Evolutionary conservation across 2,888 invertebrate species (phyloP), one percentile per base, ranked within the genome.

Genomic region (Spisula subtruncata): DNA sequence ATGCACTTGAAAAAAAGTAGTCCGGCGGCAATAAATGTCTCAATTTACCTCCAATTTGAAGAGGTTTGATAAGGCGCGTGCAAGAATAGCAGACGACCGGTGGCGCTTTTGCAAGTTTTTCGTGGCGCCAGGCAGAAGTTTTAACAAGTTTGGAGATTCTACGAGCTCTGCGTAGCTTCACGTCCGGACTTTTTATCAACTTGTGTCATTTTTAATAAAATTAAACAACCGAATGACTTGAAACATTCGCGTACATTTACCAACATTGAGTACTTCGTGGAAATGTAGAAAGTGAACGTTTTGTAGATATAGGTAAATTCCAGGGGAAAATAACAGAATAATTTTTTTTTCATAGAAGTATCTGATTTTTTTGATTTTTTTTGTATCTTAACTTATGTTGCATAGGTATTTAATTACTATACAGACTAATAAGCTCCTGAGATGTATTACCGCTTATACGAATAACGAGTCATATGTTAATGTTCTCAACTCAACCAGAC

Each of bases 91-190:
- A 86, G 89, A 87, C 89, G 81, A 60, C 60, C 71, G 81, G 90
- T 82, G 81, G 85, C 66, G 71, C 81, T 82, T 90, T 89, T 83
- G 83, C 90, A 90, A 86, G 85, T 87, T 92, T 90, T 90, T 83
- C 71, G 90, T 89, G 92, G 92, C 92, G 92, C 92, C 92, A 81
- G 84, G 85, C 88, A 86, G 84, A 86, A 89, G 85, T 89, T 88
- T 86, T 92, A 86, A 88, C 90, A 90, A 89, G 90, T 92, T 92
- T 86, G 51, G 83, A 86, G 89, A 89, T 85, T 89, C 86, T 25
- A 35, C 35, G 25, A 71, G 84, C 41, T 90, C 92, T 92, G 92
- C 85, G 54, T 20, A 80, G 54, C 81, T 86, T 92, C 92, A 92
- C 46, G 32, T 48, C 81, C 56, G 81, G 79, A 20, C 18, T 35